phyloP scores from a whole-genome alignment of 1,140 invertebrate species.

The Anoplophora glabripennis region DNA sequence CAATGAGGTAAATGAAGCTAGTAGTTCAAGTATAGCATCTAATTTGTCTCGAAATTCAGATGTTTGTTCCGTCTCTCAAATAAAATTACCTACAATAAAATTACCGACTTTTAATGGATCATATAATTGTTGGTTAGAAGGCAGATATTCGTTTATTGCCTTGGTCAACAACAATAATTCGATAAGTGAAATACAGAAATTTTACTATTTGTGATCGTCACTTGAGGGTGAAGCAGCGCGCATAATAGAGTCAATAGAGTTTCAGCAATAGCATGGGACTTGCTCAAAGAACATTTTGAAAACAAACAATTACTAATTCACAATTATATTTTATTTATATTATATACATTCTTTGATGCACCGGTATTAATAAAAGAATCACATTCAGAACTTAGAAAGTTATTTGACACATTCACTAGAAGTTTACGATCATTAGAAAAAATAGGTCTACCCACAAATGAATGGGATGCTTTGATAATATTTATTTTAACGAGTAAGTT shows the following conservation, averaged over 20 bases:
- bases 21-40: too few relatives aligned
- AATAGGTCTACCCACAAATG: not conserved
- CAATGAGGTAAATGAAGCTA: too few relatives aligned
- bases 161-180: slow-evolving; percentile 4
- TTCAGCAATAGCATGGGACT: slow-evolving; percentile 1
- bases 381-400: slow-evolving; percentile 3
- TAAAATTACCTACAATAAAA: slow-evolving; percentile 5
- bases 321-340: too few relatives aligned
- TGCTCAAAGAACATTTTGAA: slow-evolving; percentile 7
- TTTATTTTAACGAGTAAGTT: slow-evolving; percentile 9
- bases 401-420: not conserved
- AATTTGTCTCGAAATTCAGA: too few relatives aligned
- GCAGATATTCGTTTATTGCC: not conserved
- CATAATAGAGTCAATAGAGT: not conserved
- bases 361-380: slow-evolving; percentile 6
- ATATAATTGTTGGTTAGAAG: not conserved
- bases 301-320: slow-evolving; percentile 18
- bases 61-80: too few relatives aligned
- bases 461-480: slow-evolving; percentile 12
- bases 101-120: not conserved
- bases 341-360: not conserved
- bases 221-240: not conserved
- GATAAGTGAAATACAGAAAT: not conserved
- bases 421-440: slow-evolving; percentile 1
- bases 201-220: not conserved